Evolutionary conservation across 2,113 vertebrate species (phyloP), one percentile per base, ranked within the genome.

Genomic region (Nerophis lumbriciformis): DNA sequence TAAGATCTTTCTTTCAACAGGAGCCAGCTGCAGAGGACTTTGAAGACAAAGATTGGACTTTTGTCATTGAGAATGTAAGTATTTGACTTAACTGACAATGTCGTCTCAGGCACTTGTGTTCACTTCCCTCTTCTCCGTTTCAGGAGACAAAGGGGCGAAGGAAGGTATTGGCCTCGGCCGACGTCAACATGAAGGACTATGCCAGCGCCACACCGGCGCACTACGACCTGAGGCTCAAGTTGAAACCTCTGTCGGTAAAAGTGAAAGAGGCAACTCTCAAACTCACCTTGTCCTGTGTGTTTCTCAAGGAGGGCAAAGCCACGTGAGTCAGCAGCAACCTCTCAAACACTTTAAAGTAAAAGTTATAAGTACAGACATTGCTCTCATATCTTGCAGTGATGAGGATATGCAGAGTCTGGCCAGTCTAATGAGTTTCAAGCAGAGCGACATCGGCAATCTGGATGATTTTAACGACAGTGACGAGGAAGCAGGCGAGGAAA

Each of bases 361-460:
- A 42, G 8, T 42, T 42, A 42, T 42, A 3, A 42, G 8, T 42
- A 42, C 39, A 12, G 11, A 28, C 28, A 28, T 28, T 28, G 7
- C 15, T 70, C 37, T 6, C 44, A 37, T 14, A 70, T 38, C 8
- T 39, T 63, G 42, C 85, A 95, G 94, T 60, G 93, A 95, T 0
- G 94, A 95, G 54, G 94, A 96, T 85, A 96, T 96, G 94, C 94
- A 95, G 84, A 96, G 94, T 64, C 66, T 96, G 60, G 94, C 94
- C 63, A 96, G 94, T 80, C 88, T 96, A 13, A 89, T 95, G 92
- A 96, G 94, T 5, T 83, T 94, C 69, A 95, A 95, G 55, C 92
- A 89, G 35, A 89, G 89, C 0, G 94, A 95, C 0, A 84, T 96
- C 11, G 94, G 92, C 5, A 94, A 95, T 79, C 79, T 96, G 86